Conservation (phyloP, 2,113 vertebrate genomes). For the Stomatorhinus ivindoensis region DNA sequence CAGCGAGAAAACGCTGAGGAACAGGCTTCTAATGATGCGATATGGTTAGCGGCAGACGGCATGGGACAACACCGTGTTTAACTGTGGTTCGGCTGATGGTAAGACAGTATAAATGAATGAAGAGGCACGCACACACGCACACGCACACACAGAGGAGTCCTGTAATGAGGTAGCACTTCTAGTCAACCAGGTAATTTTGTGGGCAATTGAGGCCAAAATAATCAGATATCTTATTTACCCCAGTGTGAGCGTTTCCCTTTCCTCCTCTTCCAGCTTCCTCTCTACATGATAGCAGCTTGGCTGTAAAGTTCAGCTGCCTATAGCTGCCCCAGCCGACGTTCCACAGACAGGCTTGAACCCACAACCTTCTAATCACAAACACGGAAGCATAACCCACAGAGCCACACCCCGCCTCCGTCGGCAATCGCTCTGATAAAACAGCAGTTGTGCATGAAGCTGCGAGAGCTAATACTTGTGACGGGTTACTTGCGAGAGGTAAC, state of each 20-base stretch:
- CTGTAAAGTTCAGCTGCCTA: not conserved
- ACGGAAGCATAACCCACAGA: not conserved
- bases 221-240: not conserved
- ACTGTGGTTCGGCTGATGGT: not conserved
- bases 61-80: not conserved
- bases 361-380: not conserved
- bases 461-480: not conserved
- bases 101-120: not conserved
- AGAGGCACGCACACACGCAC: not conserved
- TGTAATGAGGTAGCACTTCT: not conserved
- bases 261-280: accelerated
- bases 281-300: not conserved
- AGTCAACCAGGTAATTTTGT: not conserved
- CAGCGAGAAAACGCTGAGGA: not conserved
- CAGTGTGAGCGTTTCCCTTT: not conserved
- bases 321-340: not conserved
- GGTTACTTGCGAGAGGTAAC: not conserved
- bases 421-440: not conserved
- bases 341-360: not conserved
- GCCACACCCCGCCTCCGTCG: not conserved
- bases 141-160: not conserved
- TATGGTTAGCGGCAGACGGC: not conserved
- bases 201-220: not conserved
- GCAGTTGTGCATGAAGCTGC: not conserved
- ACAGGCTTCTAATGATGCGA: not conserved